A percentile compares a stretch with the other conserved stretches of the same genome.
These are phyloP conservation scores for Rousettus leschenaultii DNA, from an alignment of 2,113 vertebrate genomes.

Conservation along the genomic window DNA sequence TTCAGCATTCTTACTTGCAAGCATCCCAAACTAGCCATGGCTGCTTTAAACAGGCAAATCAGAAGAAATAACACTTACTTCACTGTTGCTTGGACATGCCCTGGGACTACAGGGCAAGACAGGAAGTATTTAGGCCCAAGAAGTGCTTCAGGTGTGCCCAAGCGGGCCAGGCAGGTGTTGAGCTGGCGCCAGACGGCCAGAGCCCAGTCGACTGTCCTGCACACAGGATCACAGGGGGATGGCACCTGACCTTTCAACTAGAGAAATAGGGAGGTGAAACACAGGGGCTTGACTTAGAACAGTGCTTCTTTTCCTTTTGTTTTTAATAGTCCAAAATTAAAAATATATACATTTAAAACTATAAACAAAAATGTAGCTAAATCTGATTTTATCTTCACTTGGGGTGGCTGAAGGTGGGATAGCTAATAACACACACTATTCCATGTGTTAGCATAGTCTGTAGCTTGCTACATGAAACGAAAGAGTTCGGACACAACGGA, in stretches of 20 bases:
- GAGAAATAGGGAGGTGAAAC: constrained; percentile 23
- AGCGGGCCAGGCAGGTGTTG: constrained; percentile 91
- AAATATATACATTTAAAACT: background rate
- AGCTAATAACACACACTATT: background rate
- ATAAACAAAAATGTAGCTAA: background rate
- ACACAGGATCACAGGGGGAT: constrained; percentile 83
- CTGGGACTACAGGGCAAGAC: constrained; percentile 89
- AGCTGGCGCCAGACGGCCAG: constrained; percentile 93
- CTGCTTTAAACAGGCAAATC: background rate
- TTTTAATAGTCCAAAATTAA: background rate
- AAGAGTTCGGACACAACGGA: background rate
- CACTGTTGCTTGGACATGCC: constrained; percentile 86
- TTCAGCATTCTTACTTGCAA: background rate
- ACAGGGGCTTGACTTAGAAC: background rate
- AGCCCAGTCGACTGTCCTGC: constrained; percentile 88
- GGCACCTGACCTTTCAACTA: constrained; percentile 87
- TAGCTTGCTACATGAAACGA: background rate
- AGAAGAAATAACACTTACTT: constrained; percentile 83
- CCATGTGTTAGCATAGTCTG: background rate
- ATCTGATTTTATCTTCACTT: background rate
- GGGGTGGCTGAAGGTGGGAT: background rate
- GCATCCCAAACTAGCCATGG: background rate
- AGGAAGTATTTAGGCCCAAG: constrained; percentile 93
- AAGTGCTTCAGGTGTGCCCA: constrained; percentile 92
- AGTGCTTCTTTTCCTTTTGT: background rate